phyloP scores from a whole-genome alignment of 2,113 vertebrate species.

The Phycodurus eques region DNA sequence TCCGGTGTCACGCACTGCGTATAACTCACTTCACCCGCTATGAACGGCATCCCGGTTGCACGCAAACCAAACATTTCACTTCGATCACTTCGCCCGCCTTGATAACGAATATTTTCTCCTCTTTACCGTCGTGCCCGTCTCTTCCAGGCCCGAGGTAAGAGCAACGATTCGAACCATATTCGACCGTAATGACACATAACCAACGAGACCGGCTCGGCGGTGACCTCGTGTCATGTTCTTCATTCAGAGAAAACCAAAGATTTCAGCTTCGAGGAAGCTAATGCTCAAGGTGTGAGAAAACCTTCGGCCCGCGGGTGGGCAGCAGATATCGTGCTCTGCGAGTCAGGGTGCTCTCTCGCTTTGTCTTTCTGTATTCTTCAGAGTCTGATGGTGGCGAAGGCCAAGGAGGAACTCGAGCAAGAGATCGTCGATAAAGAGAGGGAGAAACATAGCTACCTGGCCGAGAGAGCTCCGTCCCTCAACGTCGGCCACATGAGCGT shows the following conservation, averaged over 20 bases:
- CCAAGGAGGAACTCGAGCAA: conserved; percentile 89
- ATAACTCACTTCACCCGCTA: too few species aligned
- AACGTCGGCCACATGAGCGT: conserved; percentile 75
- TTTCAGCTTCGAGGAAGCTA: conserved; percentile 91
- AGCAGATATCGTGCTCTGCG: conserved; percentile 19
- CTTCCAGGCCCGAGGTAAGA: conserved; percentile 69
- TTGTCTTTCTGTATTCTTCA: conserved; percentile 37
- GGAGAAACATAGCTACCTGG: conserved; percentile 84
- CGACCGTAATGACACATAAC: background rate
- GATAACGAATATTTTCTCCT: background rate
- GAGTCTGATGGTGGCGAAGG: conserved; percentile 94
- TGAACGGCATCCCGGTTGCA: too few species aligned
- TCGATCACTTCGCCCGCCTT: background rate
- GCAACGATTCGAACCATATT: background rate
- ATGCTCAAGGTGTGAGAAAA: conserved; percentile 80
- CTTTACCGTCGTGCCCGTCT: conserved; percentile 1
- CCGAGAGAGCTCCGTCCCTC: conserved; percentile 77
- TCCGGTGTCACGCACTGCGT: too few species aligned
- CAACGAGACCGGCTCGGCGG: background rate
- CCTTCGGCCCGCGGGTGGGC: conserved; percentile 28
- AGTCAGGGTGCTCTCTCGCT: background rate
- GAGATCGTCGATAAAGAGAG: conserved; percentile 82
- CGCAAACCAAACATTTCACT: background rate
- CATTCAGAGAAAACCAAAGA: conserved; percentile 85
- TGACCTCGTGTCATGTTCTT: background rate